Base-by-base conservation (phyloP, 2,113 vertebrate species). In the Psilopsiagon aurifrons region DNA sequence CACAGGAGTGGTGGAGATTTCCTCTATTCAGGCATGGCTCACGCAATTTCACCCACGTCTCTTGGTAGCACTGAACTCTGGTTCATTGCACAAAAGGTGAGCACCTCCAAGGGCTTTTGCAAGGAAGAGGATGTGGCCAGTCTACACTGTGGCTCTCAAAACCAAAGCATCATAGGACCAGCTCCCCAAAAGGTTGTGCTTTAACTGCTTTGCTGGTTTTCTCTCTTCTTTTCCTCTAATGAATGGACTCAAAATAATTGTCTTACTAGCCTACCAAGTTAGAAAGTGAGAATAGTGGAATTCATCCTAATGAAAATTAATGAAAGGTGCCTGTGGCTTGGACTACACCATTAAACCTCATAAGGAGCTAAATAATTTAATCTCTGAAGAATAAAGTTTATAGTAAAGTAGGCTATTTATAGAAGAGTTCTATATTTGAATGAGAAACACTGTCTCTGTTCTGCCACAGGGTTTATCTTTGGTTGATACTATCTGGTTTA, bases 381-480 rank as follows among this genome's bases (percentile, higher is more conserved):
- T 79, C 35, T 89, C 67, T 85, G 71, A 92, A 86, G 43, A 84
- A 83, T 33, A 92, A 91, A 77, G 78, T 94, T 94, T 96, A 86
- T 83, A 18, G 24, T 67, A 71, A 94, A 77, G 27, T 54, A 35
- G 11, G 28, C 75, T 95, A 91, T 95, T 94, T 89, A 82, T 97
- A 95, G 88, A 73, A 69, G 57, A 89, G 75, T 49, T 88, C 57
- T 86, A 19, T 81, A 79, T 92, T 64, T 94, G 88, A 88, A 70
- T 85, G 44, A 92, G 79, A 93, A 94, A 81, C 12, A 28, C 14
- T n/a, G 47, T 82, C 57, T 93, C 35, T 86, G 22, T 43, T 92
- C 66, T 82, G 46, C 57, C 52, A 73, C 55, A 90, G 35, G 62
- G 79, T 96, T 96, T 95, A 79, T 95, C 69, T 97, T 95, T 82